Evolutionary conservation across 2,797 vertebrate genomes (phyloP).

Genomic region (Manis javanica): DNA sequence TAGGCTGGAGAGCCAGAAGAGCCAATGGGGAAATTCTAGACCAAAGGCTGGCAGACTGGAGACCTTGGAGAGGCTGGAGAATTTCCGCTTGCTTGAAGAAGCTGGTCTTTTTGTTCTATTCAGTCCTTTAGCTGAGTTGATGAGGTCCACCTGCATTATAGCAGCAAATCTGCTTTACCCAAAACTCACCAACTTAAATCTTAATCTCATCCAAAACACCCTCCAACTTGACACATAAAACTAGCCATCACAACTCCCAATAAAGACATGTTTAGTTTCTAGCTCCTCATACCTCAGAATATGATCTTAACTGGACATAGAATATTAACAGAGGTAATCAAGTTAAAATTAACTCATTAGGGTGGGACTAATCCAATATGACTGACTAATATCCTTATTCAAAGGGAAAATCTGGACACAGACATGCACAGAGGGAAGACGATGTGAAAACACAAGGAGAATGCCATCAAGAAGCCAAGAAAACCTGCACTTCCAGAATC

Average conservation of each 20-base stretch:
- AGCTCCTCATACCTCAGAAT: neutral
- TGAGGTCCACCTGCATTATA: neutral
- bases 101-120: neutral
- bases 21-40: neutral
- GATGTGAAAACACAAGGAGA: neutral
- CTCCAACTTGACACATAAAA: neutral
- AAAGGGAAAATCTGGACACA: neutral
- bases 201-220: neutral
- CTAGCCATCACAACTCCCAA: neutral
- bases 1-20: neutral
- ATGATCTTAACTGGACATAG: neutral
- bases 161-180: neutral
- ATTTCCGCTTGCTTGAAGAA: neutral
- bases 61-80: neutral
- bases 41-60: neutral
- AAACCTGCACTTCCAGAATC: neutral
- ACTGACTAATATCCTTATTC: neutral
- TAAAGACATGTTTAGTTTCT: neutral
- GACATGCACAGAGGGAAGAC: neutral
- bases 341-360: neutral
- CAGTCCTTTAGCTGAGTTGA: neutral
- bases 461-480: neutral
- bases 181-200: neutral
- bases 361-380: neutral
- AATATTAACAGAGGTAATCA: neutral